Evolutionary conservation across 2,113 vertebrate species (phyloP), one percentile per base, ranked within the genome.

Genomic region (Collichthys lucidus): DNA sequence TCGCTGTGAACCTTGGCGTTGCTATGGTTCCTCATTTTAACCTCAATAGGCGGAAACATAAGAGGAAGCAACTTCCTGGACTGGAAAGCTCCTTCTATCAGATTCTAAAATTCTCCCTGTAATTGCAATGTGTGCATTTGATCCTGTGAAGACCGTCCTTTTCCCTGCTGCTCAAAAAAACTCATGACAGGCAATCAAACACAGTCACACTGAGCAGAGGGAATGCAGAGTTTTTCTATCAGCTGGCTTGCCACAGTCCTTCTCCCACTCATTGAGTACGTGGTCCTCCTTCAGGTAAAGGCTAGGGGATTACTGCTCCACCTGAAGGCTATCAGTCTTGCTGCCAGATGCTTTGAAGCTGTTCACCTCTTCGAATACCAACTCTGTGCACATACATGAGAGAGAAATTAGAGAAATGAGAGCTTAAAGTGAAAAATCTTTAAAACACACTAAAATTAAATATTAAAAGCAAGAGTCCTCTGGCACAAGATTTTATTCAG

Each of bases 281-380:
- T 16, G 60, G 77, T 66, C 15, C 72, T 74, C 84, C 73, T 79
- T 20, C 31, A 56, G 76, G 82, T 42, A 46, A 72, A 29, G 29
- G 57, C 82, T 6, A 49, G 62, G 11, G 74, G 68, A 16, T 96
- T 92, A 99, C 86, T 96, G 97, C 91, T 97, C 97, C 74, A 94
- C 95, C 86, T 97, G 96, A 90, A 97, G 96, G 92, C 94, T 96
- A 72, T 96, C 96, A 7, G 95, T 94, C 78, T 96, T 96, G 57
- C 94, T 92, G 82, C 95, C 95, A 0, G 96, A 93, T 29, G 95
- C 94, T 93, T 97, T 97, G 93, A 98, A 96, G 93, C 96, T 96
- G 86, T 94, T 95, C 71, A 97, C 97, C 88, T 99, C 98, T 89
- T 96, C 96, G 74, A 98, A 99, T 22, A 98, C 97, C 90, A 99